Conservation (phyloP, 2,888 invertebrate genomes). For the Chymomyza caudatula region DNA sequence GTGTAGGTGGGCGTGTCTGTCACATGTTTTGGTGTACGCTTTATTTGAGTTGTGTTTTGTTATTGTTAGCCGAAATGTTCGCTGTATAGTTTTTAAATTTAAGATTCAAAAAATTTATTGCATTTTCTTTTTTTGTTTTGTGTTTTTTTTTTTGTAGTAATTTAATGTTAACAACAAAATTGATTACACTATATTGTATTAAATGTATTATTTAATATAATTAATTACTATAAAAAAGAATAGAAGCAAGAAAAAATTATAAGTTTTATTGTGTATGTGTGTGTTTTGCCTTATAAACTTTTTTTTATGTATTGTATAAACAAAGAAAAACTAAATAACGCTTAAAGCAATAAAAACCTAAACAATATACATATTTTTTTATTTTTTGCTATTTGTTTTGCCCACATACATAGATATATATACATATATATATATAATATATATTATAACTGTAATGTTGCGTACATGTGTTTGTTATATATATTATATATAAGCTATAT, state of each 20-base stretch:
- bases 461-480: too few relatives aligned
- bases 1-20: neutral
- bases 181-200: conserved; percentile 44
- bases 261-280: conserved; percentile 23
- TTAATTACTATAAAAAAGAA: conserved; percentile 46
- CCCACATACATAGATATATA: conserved; percentile 15
- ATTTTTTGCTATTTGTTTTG: neutral
- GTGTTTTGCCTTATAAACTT: conserved; percentile 24
- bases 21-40: neutral
- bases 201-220: conserved; percentile 22
- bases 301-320: conserved; percentile 50
- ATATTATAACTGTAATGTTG: too few relatives aligned
- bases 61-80: neutral
- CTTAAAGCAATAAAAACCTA: conserved; percentile 68
- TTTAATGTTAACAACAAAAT: conserved; percentile 62
- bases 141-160: conserved; percentile 24
- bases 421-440: conserved; percentile 22
- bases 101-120: neutral
- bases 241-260: conserved; percentile 51
- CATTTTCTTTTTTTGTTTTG: conserved; percentile 34
- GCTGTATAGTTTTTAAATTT: neutral
- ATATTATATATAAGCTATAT: conserved; percentile 27
- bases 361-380: neutral
- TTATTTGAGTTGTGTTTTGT: neutral
- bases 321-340: conserved; percentile 72